These are phyloP conservation scores for Papilio xuthus DNA, from an alignment of 1,140 invertebrate species.

Conservation along the genomic window DNA sequence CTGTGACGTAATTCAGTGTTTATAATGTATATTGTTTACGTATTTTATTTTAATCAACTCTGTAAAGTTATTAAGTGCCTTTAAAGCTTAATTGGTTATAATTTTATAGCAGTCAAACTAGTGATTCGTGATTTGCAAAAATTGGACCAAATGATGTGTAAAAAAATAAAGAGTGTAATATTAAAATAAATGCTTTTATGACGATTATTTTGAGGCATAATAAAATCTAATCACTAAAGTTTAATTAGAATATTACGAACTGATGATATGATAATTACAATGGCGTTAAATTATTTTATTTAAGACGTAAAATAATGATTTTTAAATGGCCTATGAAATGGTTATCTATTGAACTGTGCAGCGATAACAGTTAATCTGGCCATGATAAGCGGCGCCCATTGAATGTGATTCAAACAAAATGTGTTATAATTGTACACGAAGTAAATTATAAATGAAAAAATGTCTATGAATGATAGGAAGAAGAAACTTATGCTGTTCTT, in stretches of 20 bases:
- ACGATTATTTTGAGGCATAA: background rate
- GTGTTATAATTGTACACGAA: background rate
- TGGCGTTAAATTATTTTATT: background rate
- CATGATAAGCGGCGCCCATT: background rate
- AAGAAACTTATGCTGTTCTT: slow-evolving; percentile 36
- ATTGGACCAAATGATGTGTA: background rate
- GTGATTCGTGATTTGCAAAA: background rate
- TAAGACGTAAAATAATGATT: background rate
- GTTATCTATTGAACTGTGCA: slow-evolving; percentile 26
- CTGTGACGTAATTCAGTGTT: background rate
- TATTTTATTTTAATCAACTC: background rate
- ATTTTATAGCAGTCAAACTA: background rate
- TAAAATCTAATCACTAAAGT: background rate
- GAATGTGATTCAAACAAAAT: slow-evolving; percentile 20
- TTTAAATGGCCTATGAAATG: background rate
- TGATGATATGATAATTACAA: background rate
- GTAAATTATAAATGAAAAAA: slow-evolving; percentile 17
- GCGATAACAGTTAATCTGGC: slow-evolving; percentile 27
- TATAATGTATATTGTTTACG: background rate
- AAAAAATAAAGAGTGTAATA: background rate
- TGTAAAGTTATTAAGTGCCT: background rate
- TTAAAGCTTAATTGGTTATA: background rate
- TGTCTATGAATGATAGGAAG: background rate
- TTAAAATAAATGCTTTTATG: background rate
- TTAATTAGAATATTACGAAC: background rate